These are phyloP conservation scores for Halictus quadricinctus DNA, from an alignment of 2,888 invertebrate species.

Conservation along the genomic window DNA sequence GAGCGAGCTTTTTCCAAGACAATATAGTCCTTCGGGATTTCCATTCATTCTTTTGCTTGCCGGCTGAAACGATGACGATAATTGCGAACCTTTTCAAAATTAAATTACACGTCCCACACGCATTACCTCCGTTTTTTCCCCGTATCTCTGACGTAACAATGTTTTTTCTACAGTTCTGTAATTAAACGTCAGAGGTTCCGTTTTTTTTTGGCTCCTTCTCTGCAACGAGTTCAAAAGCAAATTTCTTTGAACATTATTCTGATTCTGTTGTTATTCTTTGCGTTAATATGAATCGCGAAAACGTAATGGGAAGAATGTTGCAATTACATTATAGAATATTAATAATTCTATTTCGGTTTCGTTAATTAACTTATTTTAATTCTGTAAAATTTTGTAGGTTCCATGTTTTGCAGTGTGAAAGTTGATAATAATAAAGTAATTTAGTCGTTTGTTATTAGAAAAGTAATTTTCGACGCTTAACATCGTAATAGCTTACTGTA, in stretches of 20 bases:
- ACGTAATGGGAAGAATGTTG: background rate
- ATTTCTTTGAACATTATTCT: background rate
- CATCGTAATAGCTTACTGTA: too few relatives aligned
- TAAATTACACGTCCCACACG: background rate
- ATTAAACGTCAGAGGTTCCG: background rate
- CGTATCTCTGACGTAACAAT: background rate
- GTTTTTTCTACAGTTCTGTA: constrained; percentile 10
- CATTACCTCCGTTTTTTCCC: background rate
- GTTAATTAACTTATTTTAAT: too few relatives aligned
- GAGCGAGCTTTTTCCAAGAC: background rate
- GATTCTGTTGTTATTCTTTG: too few relatives aligned
- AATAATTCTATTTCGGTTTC: too few relatives aligned
- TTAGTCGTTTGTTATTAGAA: too few relatives aligned
- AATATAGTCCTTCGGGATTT: background rate
- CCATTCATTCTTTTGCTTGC: background rate
- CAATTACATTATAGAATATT: background rate
- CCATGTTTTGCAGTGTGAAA: too few relatives aligned
- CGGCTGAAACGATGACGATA: background rate
- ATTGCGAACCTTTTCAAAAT: background rate
- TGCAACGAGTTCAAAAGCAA: background rate
- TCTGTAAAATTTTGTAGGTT: too few relatives aligned
- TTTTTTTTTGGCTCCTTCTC: background rate
- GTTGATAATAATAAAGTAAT: too few relatives aligned
- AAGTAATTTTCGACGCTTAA: too few relatives aligned
- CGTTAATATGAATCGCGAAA: background rate